phyloP scores from a whole-genome alignment of 2,797 vertebrate species.

The Acridotheres tristis region DNA sequence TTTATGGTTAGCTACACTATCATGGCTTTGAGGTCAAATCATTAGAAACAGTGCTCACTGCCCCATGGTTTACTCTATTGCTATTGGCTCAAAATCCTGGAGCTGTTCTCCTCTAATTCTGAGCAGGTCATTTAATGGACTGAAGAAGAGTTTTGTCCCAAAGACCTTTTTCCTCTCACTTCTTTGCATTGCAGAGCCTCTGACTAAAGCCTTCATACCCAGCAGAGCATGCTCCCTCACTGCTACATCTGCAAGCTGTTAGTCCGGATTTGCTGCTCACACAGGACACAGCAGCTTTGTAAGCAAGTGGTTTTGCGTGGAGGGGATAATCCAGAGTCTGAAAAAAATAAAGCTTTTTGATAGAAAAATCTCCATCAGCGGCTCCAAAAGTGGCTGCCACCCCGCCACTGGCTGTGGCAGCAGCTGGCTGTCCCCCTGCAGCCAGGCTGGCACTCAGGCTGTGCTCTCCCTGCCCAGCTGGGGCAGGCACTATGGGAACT shows the following conservation, averaged over 20 bases:
- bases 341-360: background rate
- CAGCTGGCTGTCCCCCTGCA: background rate
- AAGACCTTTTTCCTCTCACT: background rate
- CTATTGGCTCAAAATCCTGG: background rate
- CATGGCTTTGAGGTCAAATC: background rate
- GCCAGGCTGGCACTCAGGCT: background rate
- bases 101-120: background rate
- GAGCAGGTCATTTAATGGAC: background rate
- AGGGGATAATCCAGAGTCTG: background rate
- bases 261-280: background rate
- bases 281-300: background rate
- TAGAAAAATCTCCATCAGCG: background rate
- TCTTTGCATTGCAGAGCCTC: background rate
- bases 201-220: background rate
- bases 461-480: background rate
- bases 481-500: rapidly evolving
- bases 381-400: background rate
- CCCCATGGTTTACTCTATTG: background rate
- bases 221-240: background rate
- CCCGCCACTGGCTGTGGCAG: background rate
- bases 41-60: background rate
- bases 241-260: background rate
- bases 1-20: background rate
- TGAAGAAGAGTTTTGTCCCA: background rate
- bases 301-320: background rate